Percentiles rank a stretch among this genome's conserved stretches.
phyloP scores from a whole-genome alignment of 1,140 invertebrate genomes.

The Agraylea sexmaculata region DNA sequence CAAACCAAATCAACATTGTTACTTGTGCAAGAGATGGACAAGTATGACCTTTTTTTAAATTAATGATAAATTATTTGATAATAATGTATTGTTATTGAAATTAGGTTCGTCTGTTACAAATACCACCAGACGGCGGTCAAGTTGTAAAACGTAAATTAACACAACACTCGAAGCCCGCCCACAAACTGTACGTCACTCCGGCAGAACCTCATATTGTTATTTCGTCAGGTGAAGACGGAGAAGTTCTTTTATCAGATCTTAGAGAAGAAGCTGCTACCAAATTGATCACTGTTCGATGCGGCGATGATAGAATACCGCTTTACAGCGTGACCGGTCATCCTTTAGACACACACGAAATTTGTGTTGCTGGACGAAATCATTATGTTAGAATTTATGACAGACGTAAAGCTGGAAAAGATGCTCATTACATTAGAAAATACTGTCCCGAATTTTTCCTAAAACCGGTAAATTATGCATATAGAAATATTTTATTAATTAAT shows the following conservation, averaged over 20 bases:
- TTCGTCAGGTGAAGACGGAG: slow-evolving; percentile 80
- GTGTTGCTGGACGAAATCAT: slow-evolving; percentile 60
- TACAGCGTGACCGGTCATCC: slow-evolving; percentile 85
- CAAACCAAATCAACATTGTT: slow-evolving; percentile 70
- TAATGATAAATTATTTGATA: slow-evolving; percentile 16
- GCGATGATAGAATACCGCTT: slow-evolving; percentile 51
- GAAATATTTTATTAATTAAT: neutral
- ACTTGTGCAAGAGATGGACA: slow-evolving; percentile 84
- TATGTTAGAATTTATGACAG: slow-evolving; percentile 59
- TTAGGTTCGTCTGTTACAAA: slow-evolving; percentile 37
- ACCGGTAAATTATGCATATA: too few species aligned
- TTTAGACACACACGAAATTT: slow-evolving; percentile 62
- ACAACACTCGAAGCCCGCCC: slow-evolving; percentile 58
- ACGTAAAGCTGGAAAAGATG: slow-evolving; percentile 37
- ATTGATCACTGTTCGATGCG: slow-evolving; percentile 51
- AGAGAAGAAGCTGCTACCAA: slow-evolving; percentile 47
- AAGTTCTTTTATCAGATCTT: slow-evolving; percentile 72
- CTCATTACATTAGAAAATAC: slow-evolving; percentile 35
- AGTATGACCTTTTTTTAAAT: slow-evolving; percentile 39
- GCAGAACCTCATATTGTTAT: slow-evolving; percentile 68
- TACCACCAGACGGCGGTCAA: slow-evolving; percentile 32
- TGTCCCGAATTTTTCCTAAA: slow-evolving; percentile 25
- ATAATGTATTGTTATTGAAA: neutral
- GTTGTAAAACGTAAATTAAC: slow-evolving; percentile 50
- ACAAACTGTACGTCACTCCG: slow-evolving; percentile 64